Conservation (phyloP, 2,797 vertebrate species). For the Siniperca obscura region DNA sequence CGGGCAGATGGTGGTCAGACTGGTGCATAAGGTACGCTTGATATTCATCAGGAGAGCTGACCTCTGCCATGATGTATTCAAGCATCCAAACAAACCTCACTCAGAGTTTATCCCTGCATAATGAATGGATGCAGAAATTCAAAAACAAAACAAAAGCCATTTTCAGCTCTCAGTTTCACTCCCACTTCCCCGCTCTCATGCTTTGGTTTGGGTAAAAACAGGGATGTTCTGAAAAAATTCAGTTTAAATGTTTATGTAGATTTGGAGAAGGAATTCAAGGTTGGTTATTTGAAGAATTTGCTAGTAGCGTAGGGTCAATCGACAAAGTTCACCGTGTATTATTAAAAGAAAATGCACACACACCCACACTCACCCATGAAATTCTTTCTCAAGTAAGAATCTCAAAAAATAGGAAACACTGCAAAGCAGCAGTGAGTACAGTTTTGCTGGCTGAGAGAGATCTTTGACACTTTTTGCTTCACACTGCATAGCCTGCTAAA, state of each 20-base stretch:
- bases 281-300: conserved; percentile 6
- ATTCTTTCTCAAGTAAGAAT: conserved; percentile 11
- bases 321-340: conserved; percentile 29
- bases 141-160: conserved; percentile 69
- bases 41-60: conserved; percentile 86
- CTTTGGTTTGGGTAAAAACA: conserved; percentile 23
- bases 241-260: background rate
- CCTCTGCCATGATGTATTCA: conserved; percentile 71
- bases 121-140: conserved; percentile 75
- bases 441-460: conserved; percentile 1
- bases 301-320: background rate
- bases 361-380: conserved; percentile 22
- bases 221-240: conserved; percentile 7
- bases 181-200: background rate
- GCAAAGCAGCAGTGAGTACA: conserved; percentile 15
- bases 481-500: background rate
- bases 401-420: conserved; percentile 22
- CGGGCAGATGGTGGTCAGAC: conserved; percentile 83
- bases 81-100: conserved; percentile 46
- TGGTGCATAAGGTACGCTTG: conserved; percentile 71
- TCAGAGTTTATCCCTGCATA: conserved; percentile 77
- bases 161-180: conserved; percentile 30
- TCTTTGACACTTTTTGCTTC: conserved; percentile 17
- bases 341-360: conserved; percentile 28
- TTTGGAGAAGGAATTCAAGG: conserved; percentile 24